Conservation (phyloP, 2,888 invertebrate genomes). For the Apamea epomidion region DNA sequence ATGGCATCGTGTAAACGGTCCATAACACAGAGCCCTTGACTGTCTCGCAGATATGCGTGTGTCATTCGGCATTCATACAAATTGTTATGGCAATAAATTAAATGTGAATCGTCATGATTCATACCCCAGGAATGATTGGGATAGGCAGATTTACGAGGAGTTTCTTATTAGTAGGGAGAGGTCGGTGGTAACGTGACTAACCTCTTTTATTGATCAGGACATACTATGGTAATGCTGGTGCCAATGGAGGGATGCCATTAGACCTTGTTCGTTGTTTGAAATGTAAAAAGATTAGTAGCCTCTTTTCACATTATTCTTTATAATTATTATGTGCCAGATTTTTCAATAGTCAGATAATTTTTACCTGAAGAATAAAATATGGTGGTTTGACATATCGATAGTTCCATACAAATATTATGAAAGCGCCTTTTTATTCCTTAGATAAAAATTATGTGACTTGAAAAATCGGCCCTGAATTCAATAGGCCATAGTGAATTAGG, state of each 20-base stretch:
- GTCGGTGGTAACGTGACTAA: slow-evolving; percentile 30
- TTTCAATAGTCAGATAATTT: no score
- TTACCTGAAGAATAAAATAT: no score
- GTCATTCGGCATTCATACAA: slow-evolving; percentile 31
- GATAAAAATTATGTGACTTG: background rate
- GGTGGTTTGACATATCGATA: no score
- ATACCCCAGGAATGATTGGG: slow-evolving; percentile 40
- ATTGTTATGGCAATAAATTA: slow-evolving; percentile 61
- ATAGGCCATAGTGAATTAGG: background rate
- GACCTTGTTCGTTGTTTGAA: background rate
- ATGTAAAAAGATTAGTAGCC: background rate
- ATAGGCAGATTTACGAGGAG: slow-evolving; percentile 45
- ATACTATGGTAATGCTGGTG: background rate
- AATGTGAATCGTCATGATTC: slow-evolving; percentile 46
- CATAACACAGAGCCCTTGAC: slow-evolving; percentile 11
- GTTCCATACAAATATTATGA: background rate
- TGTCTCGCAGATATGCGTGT: slow-evolving; percentile 23
- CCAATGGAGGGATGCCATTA: background rate
- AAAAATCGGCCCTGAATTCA: background rate
- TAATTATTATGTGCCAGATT: background rate
- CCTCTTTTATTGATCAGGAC: background rate
- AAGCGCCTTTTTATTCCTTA: background rate
- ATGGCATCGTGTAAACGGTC: background rate
- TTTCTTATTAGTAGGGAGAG: slow-evolving; percentile 30
- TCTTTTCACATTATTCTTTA: background rate